A percentile compares a stretch with the other conserved stretches of the same genome.
Conservation (phyloP, 1,140 invertebrate species). For the Archegozetes longisetosus region DNA sequence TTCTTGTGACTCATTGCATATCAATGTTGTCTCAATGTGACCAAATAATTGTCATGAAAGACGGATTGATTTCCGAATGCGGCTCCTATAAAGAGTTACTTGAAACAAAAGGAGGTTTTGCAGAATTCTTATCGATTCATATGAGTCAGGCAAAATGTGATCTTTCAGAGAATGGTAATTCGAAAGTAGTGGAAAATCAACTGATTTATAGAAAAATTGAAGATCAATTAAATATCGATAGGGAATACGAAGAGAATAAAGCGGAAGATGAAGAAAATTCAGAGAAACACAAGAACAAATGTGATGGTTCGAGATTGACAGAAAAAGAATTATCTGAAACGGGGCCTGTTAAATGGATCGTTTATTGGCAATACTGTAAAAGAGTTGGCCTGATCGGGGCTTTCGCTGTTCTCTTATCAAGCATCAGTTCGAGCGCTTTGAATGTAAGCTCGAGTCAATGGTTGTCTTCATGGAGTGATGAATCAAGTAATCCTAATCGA, state of each 20-base stretch:
- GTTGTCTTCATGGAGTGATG: constrained; percentile 30
- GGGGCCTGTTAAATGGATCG: constrained; percentile 14
- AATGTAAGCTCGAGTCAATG: constrained; percentile 27
- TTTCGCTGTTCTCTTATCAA: constrained; percentile 14
- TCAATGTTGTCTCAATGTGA: constrained; percentile 64
- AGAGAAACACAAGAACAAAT: too few species aligned
- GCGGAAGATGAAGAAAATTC: too few species aligned
- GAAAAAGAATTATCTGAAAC: constrained; percentile 12
- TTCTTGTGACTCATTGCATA: constrained; percentile 23
- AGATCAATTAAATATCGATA: neutral
- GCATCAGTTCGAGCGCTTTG: constrained; percentile 22
- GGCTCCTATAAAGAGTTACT: constrained; percentile 32
- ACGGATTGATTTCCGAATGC: constrained; percentile 38
- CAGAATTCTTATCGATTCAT: constrained; percentile 26
- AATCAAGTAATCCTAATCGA: constrained; percentile 20
- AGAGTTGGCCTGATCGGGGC: neutral
- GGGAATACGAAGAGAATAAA: neutral
- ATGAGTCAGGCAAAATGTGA: too few species aligned
- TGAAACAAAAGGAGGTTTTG: constrained; percentile 25
- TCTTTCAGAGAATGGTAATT: neutral
- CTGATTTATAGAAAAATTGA: neutral
- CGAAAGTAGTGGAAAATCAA: neutral
- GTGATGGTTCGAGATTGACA: too few species aligned
- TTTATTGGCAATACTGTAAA: constrained; percentile 11
- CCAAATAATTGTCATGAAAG: constrained; percentile 64